Percentiles rank a stretch among this genome's conserved stretches.
These are phyloP conservation scores for Drosophila paramelanica DNA, from an alignment of 2,888 invertebrate genomes.

Conservation along the genomic window DNA sequence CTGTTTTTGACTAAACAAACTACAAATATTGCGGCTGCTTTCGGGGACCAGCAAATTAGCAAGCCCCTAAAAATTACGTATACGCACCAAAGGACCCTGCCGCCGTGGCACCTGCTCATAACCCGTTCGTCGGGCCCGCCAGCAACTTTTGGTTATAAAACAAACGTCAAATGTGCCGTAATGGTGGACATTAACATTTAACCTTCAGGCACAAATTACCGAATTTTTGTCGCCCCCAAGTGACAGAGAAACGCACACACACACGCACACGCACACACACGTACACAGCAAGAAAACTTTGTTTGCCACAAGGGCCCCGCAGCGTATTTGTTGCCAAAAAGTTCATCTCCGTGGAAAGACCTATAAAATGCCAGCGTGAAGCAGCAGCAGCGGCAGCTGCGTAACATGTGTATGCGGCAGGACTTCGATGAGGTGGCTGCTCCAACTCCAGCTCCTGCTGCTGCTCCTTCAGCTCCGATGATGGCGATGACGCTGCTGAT, in stretches of 20 bases:
- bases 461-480: background rate
- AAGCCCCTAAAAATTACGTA: slow-evolving; percentile 56
- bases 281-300: slow-evolving; percentile 41
- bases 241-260: slow-evolving; percentile 35
- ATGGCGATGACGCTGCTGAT: slow-evolving; percentile 44
- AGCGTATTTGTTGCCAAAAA: slow-evolving; percentile 60
- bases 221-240: slow-evolving; percentile 73
- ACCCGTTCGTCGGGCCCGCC: slow-evolving; percentile 56
- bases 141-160: slow-evolving; percentile 33
- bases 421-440: slow-evolving; percentile 18
- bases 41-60: slow-evolving; percentile 60
- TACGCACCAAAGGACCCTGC: slow-evolving; percentile 59
- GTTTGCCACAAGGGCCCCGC: slow-evolving; percentile 48
- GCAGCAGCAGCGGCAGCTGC: slow-evolving; percentile 24
- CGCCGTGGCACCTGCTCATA: slow-evolving; percentile 53
- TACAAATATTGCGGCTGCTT: slow-evolving; percentile 32
- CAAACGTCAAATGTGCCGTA: slow-evolving; percentile 74
- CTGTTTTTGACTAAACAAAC: slow-evolving; percentile 29
- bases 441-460: background rate
- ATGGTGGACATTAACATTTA: slow-evolving; percentile 79
- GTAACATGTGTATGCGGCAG: slow-evolving; percentile 31
- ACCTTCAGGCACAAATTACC: slow-evolving; percentile 79
- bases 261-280: slow-evolving; percentile 9
- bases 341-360: slow-evolving; percentile 43
- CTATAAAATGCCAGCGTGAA: slow-evolving; percentile 51